Evolutionary conservation across 2,888 invertebrate genomes (phyloP).

Genomic region (Pyrochroa serraticornis): DNA sequence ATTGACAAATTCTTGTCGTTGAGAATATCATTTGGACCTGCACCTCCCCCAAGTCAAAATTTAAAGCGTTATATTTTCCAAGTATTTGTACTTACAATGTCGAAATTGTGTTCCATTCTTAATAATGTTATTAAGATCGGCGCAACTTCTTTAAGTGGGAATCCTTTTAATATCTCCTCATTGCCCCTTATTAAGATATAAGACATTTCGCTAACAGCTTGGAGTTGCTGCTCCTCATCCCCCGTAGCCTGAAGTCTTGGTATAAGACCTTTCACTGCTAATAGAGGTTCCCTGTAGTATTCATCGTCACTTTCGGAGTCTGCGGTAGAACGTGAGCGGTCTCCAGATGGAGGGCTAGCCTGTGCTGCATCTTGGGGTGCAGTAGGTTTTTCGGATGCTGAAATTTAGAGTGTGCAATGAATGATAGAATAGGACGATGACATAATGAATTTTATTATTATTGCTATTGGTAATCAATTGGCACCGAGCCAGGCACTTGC

Average conservation of each 20-base stretch:
- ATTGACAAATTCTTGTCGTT: too few relatives aligned
- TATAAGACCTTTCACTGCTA: conserved; percentile 91
- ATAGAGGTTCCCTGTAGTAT: conserved; percentile 89
- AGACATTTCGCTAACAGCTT: conserved; percentile 98
- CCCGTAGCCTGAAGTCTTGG: conserved; percentile 91
- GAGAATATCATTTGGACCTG: too few relatives aligned
- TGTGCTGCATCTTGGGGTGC: conserved; percentile 56
- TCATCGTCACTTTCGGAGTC: conserved; percentile 88
- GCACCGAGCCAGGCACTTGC: too few relatives aligned
- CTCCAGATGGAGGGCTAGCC: conserved; percentile 52
- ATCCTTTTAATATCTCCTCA: conserved; percentile 96
- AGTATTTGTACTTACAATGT: conserved; percentile 81
- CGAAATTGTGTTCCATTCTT: conserved; percentile 98
- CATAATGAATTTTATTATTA: too few relatives aligned
- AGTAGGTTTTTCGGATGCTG: conserved; percentile 55
- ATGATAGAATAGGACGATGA: too few relatives aligned
- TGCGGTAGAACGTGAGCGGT: conserved; percentile 56
- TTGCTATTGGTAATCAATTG: too few relatives aligned
- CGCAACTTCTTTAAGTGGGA: conserved; percentile 97
- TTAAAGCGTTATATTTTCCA: too few relatives aligned
- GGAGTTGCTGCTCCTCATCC: conserved; percentile 94
- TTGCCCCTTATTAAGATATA: conserved; percentile 99
- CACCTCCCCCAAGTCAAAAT: too few relatives aligned
- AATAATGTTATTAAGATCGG: conserved; percentile 91
- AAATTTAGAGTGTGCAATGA: too few relatives aligned